Evolutionary conservation across 1,140 invertebrate genomes (phyloP), one percentile per base, ranked within the genome.

Genomic region (Drosophila sproati): DNA sequence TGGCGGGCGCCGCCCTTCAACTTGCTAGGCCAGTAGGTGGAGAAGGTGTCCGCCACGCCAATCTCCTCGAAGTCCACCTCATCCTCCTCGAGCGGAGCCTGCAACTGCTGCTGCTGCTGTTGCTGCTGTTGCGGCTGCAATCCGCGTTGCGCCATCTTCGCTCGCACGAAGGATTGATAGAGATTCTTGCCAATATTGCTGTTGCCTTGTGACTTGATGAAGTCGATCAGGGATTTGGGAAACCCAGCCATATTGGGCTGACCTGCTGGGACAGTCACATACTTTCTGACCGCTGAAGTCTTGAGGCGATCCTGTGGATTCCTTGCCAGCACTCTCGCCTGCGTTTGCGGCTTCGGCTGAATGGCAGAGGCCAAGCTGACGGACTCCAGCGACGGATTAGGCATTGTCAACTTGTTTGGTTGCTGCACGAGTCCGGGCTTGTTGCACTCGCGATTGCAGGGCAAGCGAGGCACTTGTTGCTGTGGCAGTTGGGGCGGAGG

Each of bases 21-120:
- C 95, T 99, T 99, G 0, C 96, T 95, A 2, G 99, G 99, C 96
- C 98, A 98, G 89, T 99, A 99, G 86, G 99, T 98, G 10, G 97
- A 96, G 91, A 99, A 99, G 0, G 98, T 99, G 93, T 99, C 98
- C 0, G 98, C 98, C 29, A 99, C 97, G 4, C 98, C 98, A 94
- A 99, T 96, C 82, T 99, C 98, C 92, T 99, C 98, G 78, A 99
- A 98, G 71, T 99, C 98, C 4, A 95, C 97, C 78, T 98, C 97
- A 83, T 98, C 97, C 67, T 96, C 96, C 45, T 87, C 83, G 0
- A n/a, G 39, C 0, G 28, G 54, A 20, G 5, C 2, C 8, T 5
- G 39, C 41, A 62, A 35, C n/a, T 31, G 29, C 28, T 31, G 12
- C 7, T 34, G 0, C 3, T 45, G 35, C 28, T 51, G 37, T 3